Conservation (phyloP, 2,113 vertebrate genomes). For the Microtus pennsylvanicus region DNA sequence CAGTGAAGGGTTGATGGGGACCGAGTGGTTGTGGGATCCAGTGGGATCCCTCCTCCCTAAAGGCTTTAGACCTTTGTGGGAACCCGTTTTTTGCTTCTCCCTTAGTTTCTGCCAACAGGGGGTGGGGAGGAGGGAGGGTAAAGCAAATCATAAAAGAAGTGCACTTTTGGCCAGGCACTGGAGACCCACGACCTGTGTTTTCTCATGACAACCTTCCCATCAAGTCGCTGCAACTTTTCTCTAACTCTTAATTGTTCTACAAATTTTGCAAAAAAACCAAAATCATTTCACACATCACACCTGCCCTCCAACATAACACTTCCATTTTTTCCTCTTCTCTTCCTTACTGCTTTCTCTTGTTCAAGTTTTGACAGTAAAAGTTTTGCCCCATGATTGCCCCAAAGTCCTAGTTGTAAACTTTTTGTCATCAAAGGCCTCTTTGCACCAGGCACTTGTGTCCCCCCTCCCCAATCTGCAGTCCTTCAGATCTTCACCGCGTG, state of each 20-base stretch:
- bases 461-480: not conserved
- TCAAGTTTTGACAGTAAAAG: not conserved
- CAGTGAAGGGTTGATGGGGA: not conserved
- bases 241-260: not conserved
- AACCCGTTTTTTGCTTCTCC: not conserved
- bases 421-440: not conserved
- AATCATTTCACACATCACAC: not conserved
- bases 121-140: not conserved
- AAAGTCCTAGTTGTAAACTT: slow-evolving; percentile 37
- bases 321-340: not conserved
- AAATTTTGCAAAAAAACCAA: not conserved
- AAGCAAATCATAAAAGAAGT: not conserved
- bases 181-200: not conserved
- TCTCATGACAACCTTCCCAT: not conserved
- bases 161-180: not conserved
- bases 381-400: not conserved
- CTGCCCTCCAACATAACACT: not conserved
- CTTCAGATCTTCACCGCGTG: not conserved
- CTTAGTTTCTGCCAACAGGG: not conserved
- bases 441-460: not conserved
- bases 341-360: not conserved
- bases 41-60: not conserved
- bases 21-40: not conserved
- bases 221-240: not conserved
- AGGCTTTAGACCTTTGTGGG: not conserved